phyloP scores from a whole-genome alignment of 2,888 invertebrate species.

The Campoletis raptor region DNA sequence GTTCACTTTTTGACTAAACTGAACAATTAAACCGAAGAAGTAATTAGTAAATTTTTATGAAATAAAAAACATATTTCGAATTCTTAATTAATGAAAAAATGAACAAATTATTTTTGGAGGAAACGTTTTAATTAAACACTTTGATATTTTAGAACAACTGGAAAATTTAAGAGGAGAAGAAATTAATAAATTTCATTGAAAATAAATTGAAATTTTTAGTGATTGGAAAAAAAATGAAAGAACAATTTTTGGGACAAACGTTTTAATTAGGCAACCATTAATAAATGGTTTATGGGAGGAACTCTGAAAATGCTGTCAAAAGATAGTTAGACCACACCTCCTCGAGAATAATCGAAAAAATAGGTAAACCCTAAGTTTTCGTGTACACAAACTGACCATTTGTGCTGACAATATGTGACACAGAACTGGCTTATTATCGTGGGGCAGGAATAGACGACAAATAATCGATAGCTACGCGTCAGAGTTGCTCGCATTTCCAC shows the following conservation, averaged over 20 bases:
- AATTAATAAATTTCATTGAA: background rate
- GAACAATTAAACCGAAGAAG: background rate
- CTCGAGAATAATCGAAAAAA: slow-evolving; percentile 58
- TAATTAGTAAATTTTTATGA: background rate
- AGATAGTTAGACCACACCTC: slow-evolving; percentile 74
- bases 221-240: background rate
- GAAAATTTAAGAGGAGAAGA: background rate
- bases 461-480: slow-evolving; percentile 76
- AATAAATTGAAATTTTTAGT: background rate
- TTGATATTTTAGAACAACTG: too few species aligned
- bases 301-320: slow-evolving; percentile 36
- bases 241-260: background rate
- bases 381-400: slow-evolving; percentile 46
- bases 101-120: background rate
- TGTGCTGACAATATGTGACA: slow-evolving; percentile 36
- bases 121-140: background rate
- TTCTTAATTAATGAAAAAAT: background rate
- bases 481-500: slow-evolving; percentile 70
- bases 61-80: background rate
- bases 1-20: background rate
- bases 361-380: slow-evolving; percentile 30
- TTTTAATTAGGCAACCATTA: slow-evolving; percentile 45
- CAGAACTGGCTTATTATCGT: slow-evolving; percentile 69
- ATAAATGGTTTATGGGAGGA: slow-evolving; percentile 60
- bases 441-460: slow-evolving; percentile 74